phyloP scores from a whole-genome alignment of 2,797 vertebrate species.

The Lutra lutra region DNA sequence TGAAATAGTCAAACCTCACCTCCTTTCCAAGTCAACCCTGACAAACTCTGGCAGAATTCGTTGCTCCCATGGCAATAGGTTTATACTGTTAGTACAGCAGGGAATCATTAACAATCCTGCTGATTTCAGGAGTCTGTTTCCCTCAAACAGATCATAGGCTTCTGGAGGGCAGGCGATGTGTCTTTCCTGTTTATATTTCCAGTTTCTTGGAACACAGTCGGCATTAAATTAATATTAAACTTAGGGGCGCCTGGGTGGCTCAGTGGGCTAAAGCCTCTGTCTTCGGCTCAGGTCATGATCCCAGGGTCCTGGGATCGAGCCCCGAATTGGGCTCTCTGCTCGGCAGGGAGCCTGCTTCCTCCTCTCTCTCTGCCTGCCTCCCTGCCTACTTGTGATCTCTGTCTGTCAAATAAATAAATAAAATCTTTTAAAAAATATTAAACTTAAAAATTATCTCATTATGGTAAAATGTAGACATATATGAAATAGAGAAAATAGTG shows the following conservation, averaged over 20 bases:
- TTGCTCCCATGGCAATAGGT: neutral
- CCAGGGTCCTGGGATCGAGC: too few species aligned
- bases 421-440: too few species aligned
- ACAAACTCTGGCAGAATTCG: neutral
- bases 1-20: neutral
- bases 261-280: too few species aligned
- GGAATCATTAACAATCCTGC: neutral
- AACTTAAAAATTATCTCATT: neutral
- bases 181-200: neutral
- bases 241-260: neutral
- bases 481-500: neutral
- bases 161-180: neutral
- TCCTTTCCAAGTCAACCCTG: neutral
- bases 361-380: too few species aligned
- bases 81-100: neutral
- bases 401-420: too few species aligned
- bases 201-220: slow-evolving; percentile 2
- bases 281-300: too few species aligned
- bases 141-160: neutral
- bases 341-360: too few species aligned
- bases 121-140: neutral
- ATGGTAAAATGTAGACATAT: neutral
- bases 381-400: too few species aligned
- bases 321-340: too few species aligned
- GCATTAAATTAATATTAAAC: slow-evolving; percentile 7